phyloP scores from a whole-genome alignment of 2,797 vertebrate species.

The Microctenopoma lineatum region DNA sequence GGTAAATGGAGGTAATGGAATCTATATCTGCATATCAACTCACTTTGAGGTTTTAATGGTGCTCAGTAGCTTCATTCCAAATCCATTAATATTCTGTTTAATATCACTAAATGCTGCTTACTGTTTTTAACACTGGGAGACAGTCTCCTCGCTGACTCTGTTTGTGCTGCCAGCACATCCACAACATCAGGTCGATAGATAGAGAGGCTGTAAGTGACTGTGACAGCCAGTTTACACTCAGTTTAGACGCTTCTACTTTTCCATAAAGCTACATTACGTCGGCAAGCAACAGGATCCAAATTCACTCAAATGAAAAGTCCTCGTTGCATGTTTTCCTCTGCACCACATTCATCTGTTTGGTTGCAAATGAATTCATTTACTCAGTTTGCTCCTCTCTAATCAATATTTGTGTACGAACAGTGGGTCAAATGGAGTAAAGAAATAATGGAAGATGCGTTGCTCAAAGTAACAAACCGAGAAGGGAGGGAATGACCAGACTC shows the following conservation, averaged over 20 bases:
- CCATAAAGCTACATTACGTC: constrained; percentile 54
- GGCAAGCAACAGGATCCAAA: constrained; percentile 52
- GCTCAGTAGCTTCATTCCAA: constrained; percentile 67
- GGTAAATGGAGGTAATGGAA: constrained; percentile 81
- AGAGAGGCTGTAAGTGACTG: constrained; percentile 65
- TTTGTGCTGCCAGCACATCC: constrained; percentile 75
- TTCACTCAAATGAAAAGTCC: constrained; percentile 38
- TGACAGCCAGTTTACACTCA: constrained; percentile 74
- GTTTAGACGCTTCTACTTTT: constrained; percentile 64
- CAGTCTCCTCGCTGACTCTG: constrained; percentile 63
- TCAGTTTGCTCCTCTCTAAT: neutral
- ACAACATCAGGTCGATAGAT: constrained; percentile 73
- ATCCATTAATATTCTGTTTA: constrained; percentile 80
- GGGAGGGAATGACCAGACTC: neutral
- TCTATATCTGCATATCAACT: constrained; percentile 66
- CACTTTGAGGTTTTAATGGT: constrained; percentile 79
- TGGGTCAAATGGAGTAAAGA: neutral
- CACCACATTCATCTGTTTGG: neutral
- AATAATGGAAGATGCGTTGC: neutral
- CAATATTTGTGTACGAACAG: neutral
- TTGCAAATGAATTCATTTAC: neutral
- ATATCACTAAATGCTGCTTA: constrained; percentile 74
- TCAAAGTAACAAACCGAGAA: neutral
- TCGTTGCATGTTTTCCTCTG: constrained; percentile 1
- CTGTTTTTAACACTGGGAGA: constrained; percentile 73